phyloP scores from a whole-genome alignment of 2,113 vertebrate genomes.

The Diphyllodes magnificus region DNA sequence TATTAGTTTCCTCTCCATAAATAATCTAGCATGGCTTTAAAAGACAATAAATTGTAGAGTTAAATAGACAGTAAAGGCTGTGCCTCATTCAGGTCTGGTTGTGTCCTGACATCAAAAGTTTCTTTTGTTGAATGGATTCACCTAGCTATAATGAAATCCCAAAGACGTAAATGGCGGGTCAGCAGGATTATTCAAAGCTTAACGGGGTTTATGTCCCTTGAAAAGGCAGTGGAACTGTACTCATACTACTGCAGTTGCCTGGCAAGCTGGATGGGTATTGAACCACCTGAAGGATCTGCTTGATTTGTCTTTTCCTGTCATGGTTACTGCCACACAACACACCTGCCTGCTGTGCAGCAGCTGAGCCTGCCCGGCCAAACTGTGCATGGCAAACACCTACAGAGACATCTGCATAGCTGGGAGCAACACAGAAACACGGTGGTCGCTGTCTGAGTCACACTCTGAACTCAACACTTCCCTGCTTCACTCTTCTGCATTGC shows the following conservation, averaged over 20 bases:
- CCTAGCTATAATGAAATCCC: neutral
- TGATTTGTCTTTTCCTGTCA: neutral
- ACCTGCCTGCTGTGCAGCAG: neutral
- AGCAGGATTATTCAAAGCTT: neutral
- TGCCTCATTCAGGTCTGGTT: neutral
- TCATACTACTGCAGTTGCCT: neutral
- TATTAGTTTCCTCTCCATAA: neutral
- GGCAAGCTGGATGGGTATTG: neutral
- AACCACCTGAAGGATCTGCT: neutral
- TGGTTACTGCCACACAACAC: fast-evolving
- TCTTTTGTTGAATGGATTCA: neutral
- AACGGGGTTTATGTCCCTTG: neutral
- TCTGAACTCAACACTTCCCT: neutral
- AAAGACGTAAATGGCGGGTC: neutral
- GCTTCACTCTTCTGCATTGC: neutral
- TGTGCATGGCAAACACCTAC: too few species aligned
- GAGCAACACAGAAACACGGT: neutral
- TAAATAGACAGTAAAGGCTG: neutral
- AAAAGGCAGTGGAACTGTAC: neutral
- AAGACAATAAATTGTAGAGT: neutral
- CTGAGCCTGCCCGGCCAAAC: neutral
- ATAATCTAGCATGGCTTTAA: neutral
- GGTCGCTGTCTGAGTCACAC: neutral
- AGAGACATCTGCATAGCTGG: neutral
- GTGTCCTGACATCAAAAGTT: neutral